phyloP scores from a whole-genome alignment of 2,888 invertebrate genomes.

The Arrhopalites spinosus region DNA sequence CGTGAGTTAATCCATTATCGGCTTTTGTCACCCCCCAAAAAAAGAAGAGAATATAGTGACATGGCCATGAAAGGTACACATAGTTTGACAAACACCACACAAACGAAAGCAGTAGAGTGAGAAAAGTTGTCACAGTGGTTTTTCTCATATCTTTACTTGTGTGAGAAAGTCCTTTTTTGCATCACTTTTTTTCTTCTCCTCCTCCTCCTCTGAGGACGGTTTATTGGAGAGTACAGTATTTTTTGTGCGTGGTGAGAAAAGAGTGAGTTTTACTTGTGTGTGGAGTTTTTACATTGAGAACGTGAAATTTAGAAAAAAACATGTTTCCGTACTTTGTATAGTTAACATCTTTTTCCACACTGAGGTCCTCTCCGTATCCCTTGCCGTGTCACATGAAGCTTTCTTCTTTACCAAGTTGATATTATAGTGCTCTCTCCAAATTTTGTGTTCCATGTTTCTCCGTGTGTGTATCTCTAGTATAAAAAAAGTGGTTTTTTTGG shows the following conservation, averaged over 20 bases:
- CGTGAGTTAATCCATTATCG: slow-evolving; percentile 31
- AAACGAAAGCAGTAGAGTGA: not conserved
- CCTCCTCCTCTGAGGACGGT: no score
- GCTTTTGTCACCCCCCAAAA: slow-evolving; percentile 23
- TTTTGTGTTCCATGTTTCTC: no score
- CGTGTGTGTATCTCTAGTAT: no score
- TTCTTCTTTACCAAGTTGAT: no score
- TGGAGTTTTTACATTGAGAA: slow-evolving; percentile 1
- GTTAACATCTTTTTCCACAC: slow-evolving; percentile 3
- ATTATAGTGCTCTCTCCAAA: not conserved
- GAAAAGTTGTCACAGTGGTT: not conserved
- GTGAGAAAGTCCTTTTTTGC: not conserved
- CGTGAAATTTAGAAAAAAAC: slow-evolving; percentile 15
- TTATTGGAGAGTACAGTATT: no score
- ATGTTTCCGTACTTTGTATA: slow-evolving; percentile 29
- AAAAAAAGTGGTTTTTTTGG: no score
- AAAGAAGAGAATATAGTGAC: slow-evolving; percentile 12
- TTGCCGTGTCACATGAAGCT: not conserved
- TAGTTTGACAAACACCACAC: not conserved
- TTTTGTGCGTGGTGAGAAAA: not conserved
- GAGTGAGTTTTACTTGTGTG: not conserved
- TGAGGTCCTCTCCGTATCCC: not conserved
- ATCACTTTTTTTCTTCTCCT: no score
- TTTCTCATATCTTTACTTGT: not conserved
- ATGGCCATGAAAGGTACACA: not conserved